Evolutionary conservation across 2,888 invertebrate genomes (phyloP).

Genomic region (Camponotus fellah): DNA sequence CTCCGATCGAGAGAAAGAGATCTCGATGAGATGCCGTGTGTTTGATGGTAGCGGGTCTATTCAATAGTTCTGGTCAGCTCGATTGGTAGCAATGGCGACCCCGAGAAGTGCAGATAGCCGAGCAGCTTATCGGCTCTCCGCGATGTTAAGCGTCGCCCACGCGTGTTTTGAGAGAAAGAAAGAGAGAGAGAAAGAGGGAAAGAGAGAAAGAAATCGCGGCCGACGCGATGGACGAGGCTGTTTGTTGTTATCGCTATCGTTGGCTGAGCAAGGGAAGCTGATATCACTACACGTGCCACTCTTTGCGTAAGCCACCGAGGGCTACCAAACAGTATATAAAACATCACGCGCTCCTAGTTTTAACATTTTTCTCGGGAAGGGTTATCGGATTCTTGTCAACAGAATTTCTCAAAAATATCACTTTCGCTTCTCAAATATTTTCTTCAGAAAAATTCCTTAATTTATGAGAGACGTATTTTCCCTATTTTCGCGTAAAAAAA

Average conservation of each 20-base stretch:
- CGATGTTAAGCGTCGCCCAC: slow-evolving; percentile 83
- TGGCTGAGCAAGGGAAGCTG: slow-evolving; percentile 80
- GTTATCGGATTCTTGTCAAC: background rate
- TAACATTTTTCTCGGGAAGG: slow-evolving; percentile 8
- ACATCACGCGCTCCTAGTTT: background rate
- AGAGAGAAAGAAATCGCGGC: slow-evolving; percentile 65
- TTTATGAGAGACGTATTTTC: background rate
- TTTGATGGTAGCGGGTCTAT: slow-evolving; percentile 65
- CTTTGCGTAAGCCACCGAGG: slow-evolving; percentile 15
- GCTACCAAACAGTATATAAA: background rate
- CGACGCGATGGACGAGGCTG: slow-evolving; percentile 70
- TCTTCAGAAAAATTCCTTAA: background rate
- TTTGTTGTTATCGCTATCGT: slow-evolving; percentile 81
- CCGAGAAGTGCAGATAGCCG: slow-evolving; percentile 82
- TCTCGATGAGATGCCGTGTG: background rate
- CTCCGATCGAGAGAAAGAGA: background rate
- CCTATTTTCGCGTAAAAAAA: background rate
- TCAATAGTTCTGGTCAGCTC: slow-evolving; percentile 65
- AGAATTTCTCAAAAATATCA: background rate
- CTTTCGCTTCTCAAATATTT: background rate
- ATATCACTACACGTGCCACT: slow-evolving; percentile 68
- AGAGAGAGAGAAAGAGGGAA: slow-evolving; percentile 15
- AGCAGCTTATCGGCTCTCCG: slow-evolving; percentile 77
- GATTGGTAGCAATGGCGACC: slow-evolving; percentile 72
- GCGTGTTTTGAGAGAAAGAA: slow-evolving; percentile 58